Percentiles rank a stretch among this genome's conserved stretches.
phyloP scores from a whole-genome alignment of 2,797 vertebrate species.

The Sebastes umbrosus region DNA sequence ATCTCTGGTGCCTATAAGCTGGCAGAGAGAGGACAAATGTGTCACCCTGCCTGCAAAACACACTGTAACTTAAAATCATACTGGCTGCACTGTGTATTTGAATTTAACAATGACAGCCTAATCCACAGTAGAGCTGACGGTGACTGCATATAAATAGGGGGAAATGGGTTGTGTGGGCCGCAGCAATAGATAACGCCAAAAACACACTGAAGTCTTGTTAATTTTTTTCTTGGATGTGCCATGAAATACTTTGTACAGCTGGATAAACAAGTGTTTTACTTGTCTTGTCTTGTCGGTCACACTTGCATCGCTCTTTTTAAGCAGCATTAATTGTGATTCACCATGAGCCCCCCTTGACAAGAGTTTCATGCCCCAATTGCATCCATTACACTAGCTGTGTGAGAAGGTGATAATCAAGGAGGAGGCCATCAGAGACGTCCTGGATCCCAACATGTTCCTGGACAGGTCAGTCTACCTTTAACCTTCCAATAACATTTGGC shows the following conservation, averaged over 20 bases:
- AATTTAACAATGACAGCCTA: conserved; percentile 28
- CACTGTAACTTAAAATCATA: conserved; percentile 22
- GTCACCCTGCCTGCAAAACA: conserved; percentile 11
- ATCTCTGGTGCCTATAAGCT: not conserved
- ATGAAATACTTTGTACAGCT: not conserved
- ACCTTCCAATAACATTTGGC: not conserved
- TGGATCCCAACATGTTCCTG: not conserved
- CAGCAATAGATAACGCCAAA: not conserved
- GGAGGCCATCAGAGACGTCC: not conserved
- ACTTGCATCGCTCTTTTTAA: not conserved
- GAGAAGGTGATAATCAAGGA: not conserved
- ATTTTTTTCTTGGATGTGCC: not conserved
- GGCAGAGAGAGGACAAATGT: not conserved
- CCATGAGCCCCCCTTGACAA: not conserved
- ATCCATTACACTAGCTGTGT: not conserved
- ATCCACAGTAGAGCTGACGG: conserved; percentile 5
- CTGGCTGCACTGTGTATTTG: not conserved
- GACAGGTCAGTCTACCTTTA: not conserved
- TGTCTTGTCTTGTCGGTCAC: not conserved
- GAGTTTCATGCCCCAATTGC: not conserved
- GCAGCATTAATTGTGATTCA: not conserved
- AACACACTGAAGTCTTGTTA: not conserved
- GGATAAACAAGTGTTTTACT: not conserved
- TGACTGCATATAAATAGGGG: not conserved
- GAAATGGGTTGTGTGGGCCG: not conserved